Base-by-base conservation (phyloP, 2,113 vertebrate species). In the Oostethus manadensis region DNA sequence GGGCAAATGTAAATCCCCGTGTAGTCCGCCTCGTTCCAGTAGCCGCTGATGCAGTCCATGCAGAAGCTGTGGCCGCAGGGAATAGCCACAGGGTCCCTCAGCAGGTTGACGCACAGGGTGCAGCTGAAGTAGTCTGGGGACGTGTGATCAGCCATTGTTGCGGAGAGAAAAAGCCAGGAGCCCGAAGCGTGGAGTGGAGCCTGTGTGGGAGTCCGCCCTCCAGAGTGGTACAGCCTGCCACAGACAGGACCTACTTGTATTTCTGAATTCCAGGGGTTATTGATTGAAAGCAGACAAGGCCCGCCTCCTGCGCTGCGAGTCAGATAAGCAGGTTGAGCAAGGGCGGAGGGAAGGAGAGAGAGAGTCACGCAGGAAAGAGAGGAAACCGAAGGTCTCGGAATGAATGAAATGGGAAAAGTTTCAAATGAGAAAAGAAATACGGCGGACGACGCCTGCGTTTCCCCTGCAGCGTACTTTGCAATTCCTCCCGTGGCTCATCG, bases 1-100 rank as follows among this genome's bases (percentile, higher is more conserved):
- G 90, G 90, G 58, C 90, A 91, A 69, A 91, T 89, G 76, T 91
- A 91, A 72, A 91, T 91, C 54, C 90, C 90, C 0, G 90, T 91
- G 88, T 91, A 91, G 83, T 91, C 90, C 1, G 90, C 91, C 54
- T 90, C 92, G 8, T 94, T 92, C 90, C 90, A 91, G 84, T 91
- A 91, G 70, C 82, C 86, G 4, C 88, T 90, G 75, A 91, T 91
- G 74, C 90, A 91, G 85, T 91, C 89, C 90, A 91, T 91, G 38
- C 90, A 91, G 78, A 88, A 91, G 59, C 90, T 91, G 86, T 91
- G 90, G 50, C 90, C 90, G 9, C 90, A 91, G 33, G 90, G 90
- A 43, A 91, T 91, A 0, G 90, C 89, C 82, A 91, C 90, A 0
- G 90, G 90, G 68, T 91, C 90, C 84, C 74, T 83, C 53, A 91